A percentile compares a stretch with the other conserved stretches of the same genome.
phyloP scores from a whole-genome alignment of 2,888 invertebrate species.

The Cremastinae sp. region DNA sequence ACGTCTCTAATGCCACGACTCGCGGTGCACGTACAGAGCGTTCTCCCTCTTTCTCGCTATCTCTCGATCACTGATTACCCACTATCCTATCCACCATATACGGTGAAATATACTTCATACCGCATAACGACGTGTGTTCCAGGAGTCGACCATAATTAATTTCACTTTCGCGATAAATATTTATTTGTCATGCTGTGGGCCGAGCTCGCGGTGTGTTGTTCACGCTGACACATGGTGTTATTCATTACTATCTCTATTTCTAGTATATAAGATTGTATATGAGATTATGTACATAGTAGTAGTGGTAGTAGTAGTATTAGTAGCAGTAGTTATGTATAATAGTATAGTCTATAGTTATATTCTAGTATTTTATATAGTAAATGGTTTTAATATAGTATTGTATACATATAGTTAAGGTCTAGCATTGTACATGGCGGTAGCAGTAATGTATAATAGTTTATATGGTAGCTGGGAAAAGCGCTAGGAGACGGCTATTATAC shows the following conservation, averaged over 20 bases:
- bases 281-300: conserved; percentile 30
- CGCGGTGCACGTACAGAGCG: conserved; percentile 15
- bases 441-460: no score
- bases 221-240: conserved; percentile 49
- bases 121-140: conserved; percentile 51
- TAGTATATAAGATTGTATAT: conserved; percentile 11
- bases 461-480: no score
- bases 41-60: conserved; percentile 12
- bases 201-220: conserved; percentile 44
- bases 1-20: conserved; percentile 27
- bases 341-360: no score
- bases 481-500: no score
- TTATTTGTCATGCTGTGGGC: conserved; percentile 54
- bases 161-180: conserved; percentile 65
- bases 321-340: no score
- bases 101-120: conserved; percentile 40
- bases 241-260: conserved; percentile 42
- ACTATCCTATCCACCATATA: conserved; percentile 30
- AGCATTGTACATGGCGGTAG: no score
- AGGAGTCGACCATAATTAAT: conserved; percentile 61
- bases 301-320: conserved; percentile 25
- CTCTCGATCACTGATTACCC: conserved; percentile 40
- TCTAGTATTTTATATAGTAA: no score
- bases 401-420: no score
- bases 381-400: no score